Base-by-base conservation (phyloP, 2,113 vertebrate genomes). In the Herpailurus yagouaroundi region DNA sequence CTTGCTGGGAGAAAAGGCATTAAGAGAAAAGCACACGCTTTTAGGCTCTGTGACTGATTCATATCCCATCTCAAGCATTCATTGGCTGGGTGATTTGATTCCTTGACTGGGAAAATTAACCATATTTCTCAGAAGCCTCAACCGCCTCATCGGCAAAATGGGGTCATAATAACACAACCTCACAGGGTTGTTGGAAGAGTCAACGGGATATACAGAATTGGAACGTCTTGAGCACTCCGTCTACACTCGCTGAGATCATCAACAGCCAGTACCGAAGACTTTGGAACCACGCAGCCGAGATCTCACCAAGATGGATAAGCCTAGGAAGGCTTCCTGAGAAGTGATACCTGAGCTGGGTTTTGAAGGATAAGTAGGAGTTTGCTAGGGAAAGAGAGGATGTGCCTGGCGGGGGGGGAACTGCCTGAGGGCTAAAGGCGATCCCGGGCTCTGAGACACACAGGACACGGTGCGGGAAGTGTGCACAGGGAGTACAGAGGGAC, bases 321-420 rank as follows among this genome's bases (percentile, higher is more conserved):
- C 68, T 38, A 80, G 4, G 55, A 63, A 74, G 55, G 63, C 74
- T 79, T 92, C 81, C 50, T 19, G n/a, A 86, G 85, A 63, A 85
- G 14, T 18, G 45, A 74, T 19, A 50, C 33, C 50, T 33, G 16
- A 50, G 23, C 27, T 33, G 79, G 41, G 74, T 92, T 94, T 84
- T 90, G 74, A 80, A 94, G 92, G 87, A 60, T 94, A n/a, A 71
- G 3, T 7, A 68, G 87, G 69, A 76, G 41, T 84, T 88, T 87
- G 29, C 68, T 83, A 29, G 63, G 76, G 14, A 90, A 83, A 89
- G 45, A 9, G n/a, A 87, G 16, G 33, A 69, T 13, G 1, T 63
- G 36, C 38, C 50, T 36, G 7, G 19, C 60, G 29, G 23, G 4
- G n/a, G n/a, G 19, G 21, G 76, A 27, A 38, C 16, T 31, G 19